Base-by-base conservation (phyloP, 2,888 invertebrate genomes). In the Drosophila meridiana region DNA sequence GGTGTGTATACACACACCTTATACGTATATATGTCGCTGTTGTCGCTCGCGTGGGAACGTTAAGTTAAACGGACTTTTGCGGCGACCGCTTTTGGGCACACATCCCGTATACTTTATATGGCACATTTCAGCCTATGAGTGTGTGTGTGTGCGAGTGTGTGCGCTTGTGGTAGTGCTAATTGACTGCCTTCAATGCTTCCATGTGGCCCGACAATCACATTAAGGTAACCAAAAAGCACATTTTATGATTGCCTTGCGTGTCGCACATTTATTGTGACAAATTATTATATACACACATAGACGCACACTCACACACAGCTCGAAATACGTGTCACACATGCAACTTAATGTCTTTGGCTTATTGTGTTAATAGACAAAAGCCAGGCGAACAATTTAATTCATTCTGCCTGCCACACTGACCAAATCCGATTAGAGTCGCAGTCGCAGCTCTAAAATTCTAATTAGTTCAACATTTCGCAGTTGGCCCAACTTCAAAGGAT, bases 51-150 rank as follows among this genome's bases (percentile, higher is more conserved):
- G 64, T 78, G 89, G 89, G 89, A 86, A 75, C 88, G 87, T 89
- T 86, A 89, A 81, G 76, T 87, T 87, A 89, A 89, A 89, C 79
- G 84, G 82, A 80, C 89, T 87, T 89, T 79, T 78, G 87, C 85
- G 89, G 64, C 73, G 50, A 53, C 32, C 76, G 78, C 69, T 86
- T 82, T 74, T 63, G 48, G 53, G 57, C 68, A 56, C 65, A 69
- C 71, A 65, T 53, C 72, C 67, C 74, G 85, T 83, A 80, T 82
- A 78, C 80, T 73, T 83, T 78, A 78, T 81, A 70, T 75, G 61
- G 13, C 40, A 65, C 71, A 75, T 52, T 48, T 68, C 47, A 58
- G 36, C 40, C 50, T 14, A 14, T 55, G 8, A 26, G 11, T 26
- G 20, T 50, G 43, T 34, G 43, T 13, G 5, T 28, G 13, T 26